Evolutionary conservation across 2,888 invertebrate species (phyloP), one percentile per base, ranked within the genome.

Genomic region (Xiphydria camelus): DNA sequence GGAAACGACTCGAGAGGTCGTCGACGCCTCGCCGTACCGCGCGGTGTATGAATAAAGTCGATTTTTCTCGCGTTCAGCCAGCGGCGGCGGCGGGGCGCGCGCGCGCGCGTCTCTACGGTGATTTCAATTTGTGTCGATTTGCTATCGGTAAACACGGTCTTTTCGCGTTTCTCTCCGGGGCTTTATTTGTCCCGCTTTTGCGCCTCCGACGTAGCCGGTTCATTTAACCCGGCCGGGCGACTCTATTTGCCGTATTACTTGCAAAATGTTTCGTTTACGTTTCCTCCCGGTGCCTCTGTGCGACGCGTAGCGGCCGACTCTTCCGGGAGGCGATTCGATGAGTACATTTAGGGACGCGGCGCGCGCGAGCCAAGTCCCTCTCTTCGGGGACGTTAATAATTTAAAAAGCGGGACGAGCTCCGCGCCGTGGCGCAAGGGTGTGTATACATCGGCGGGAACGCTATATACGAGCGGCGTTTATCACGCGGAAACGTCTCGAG

Each of bases 41-140:
- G 52, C 49, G 42, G 46, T 9, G 29, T 29, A 29, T 9, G 55
- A 41, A 51, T 51, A 54, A 59, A 53, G 55, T 54, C 59, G 54
- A 43, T 39, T 53, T 45, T 46, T 48, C n/a, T n/a, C 49, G 54
- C 45, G 15, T 29, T 53, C 57, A 65, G 62, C 60, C 61, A 66
- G 68, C 62, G 62, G 41, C 34, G n/a, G 18, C n/a, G n/a, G n/a
- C n/a, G n/a, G n/a, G n/a, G n/a, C n/a, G n/a, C n/a, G n/a, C n/a
- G n/a, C n/a, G n/a, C n/a, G n/a, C n/a, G n/a, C n/a, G n/a, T n/a
- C n/a, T 9, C 44, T 46, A 34, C 61, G 60, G 61, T 70, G 69
- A 73, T 71, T 73, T 71, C 69, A 66, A 70, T 66, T 70, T 62
- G 62, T 68, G 67, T 69, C 70, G 71, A 73, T 73, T 71, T 66